Evolutionary conservation across 2,888 invertebrate genomes (phyloP).

Genomic region (Drosophila percnosoma): DNA sequence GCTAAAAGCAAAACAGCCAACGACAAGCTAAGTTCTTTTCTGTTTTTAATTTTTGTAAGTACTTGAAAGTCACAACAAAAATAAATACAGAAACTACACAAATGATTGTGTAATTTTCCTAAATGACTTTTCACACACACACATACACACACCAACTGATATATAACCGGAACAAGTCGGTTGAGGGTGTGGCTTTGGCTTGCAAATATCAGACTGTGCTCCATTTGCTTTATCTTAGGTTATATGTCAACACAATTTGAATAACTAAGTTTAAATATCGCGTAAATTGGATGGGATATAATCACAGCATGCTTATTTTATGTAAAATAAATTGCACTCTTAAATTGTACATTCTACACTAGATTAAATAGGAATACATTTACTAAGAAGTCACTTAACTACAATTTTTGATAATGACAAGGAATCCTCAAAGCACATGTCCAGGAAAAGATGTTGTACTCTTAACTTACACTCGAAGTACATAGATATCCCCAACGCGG

Average conservation of each 20-base stretch:
- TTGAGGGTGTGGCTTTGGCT: constrained; percentile 3
- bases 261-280: background rate
- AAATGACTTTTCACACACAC: constrained; percentile 55
- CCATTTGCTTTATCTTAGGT: background rate
- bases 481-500: background rate
- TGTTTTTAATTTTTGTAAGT: constrained; percentile 38
- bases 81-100: constrained; percentile 51
- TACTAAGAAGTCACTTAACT: background rate
- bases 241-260: background rate
- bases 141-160: constrained; percentile 1
- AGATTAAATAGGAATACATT: background rate
- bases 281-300: background rate
- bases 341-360: background rate
- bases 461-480: background rate
- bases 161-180: constrained; percentile 4
- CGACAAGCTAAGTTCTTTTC: constrained; percentile 10
- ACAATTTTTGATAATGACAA: background rate
- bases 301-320: background rate
- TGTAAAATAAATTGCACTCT: background rate
- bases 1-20: constrained; percentile 47
- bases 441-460: background rate
- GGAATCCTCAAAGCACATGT: background rate
- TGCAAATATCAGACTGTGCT: constrained; percentile 1
- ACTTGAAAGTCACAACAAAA: constrained; percentile 53
- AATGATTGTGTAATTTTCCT: constrained; percentile 63